phyloP scores from a whole-genome alignment of 2,888 invertebrate genomes.

The Rhagonycha fulva region DNA sequence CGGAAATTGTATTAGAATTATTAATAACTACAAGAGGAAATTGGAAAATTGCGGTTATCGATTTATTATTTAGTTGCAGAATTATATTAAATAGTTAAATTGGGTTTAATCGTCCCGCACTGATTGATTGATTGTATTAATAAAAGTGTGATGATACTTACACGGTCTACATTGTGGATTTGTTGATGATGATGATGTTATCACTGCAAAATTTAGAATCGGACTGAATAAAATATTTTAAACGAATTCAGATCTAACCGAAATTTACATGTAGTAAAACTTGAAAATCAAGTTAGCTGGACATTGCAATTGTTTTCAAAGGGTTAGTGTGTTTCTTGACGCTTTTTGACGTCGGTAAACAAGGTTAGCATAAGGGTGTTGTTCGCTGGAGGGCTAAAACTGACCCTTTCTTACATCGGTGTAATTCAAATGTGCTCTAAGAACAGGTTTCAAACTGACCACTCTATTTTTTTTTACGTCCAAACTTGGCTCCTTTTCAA shows the following conservation, averaged over 20 bases:
- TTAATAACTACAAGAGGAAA: constrained; percentile 31
- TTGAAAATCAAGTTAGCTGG: constrained; percentile 53
- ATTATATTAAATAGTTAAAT: constrained; percentile 17
- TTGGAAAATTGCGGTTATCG: constrained; percentile 29
- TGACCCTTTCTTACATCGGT: constrained; percentile 37
- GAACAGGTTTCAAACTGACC: constrained; percentile 45
- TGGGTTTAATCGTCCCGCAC: background rate
- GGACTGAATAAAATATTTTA: constrained; percentile 46
- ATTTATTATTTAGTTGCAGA: constrained; percentile 23
- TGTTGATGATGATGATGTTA: constrained; percentile 38
- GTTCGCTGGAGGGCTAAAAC: constrained; percentile 27
- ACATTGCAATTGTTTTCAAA: constrained; percentile 46
- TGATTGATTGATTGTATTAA: constrained; percentile 3
- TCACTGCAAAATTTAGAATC: constrained; percentile 46
- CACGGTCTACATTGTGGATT: background rate
- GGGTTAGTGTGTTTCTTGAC: constrained; percentile 39
- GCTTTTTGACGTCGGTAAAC: constrained; percentile 13
- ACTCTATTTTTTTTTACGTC: constrained; percentile 21
- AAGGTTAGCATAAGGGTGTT: constrained; percentile 20
- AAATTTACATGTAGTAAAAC: constrained; percentile 43
- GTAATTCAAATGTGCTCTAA: constrained; percentile 38
- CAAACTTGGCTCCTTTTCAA: constrained; percentile 5
- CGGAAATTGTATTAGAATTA: constrained; percentile 49
- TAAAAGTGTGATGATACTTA: constrained; percentile 5
- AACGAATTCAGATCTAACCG: constrained; percentile 40